Base-by-base conservation (phyloP, 2,888 invertebrate species). In the Troides oblongomaculatus region DNA sequence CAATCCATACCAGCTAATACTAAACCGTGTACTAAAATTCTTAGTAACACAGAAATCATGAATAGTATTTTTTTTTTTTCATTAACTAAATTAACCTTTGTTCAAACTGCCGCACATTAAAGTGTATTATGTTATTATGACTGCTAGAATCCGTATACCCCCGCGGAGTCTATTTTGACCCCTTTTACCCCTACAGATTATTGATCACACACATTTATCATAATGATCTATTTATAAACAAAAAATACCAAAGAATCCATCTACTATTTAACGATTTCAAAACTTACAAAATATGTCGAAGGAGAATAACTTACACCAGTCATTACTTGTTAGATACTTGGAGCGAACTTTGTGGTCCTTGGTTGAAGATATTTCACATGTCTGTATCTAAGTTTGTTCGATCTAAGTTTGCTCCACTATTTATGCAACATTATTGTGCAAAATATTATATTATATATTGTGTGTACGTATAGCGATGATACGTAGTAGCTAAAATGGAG, bases 71-170 rank as follows among this genome's bases (percentile, higher is more conserved):
- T 46, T 14, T 46, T 46, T 30, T 4, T 30, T 30, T 4, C 3
- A 30, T 30, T 30, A 30, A 30, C 30, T 30, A 30, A 30, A 30
- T 30, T 30, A 3, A 30, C 5, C 3, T 30, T 30, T 30, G 30
- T 30, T 30, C 30, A 46, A 2, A 46, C 14, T 46, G 10, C 46
- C 10, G 0, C 10, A 66, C 53, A 61, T 53, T 53, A 6, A n/a
- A 46, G 59, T 60, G 61, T 66, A 50, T 66, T 59, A 59, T 12
- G 50, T 59, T 46, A 50, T 60, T 36, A 66, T 61, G 60, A 60
- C 60, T 66, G 66, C 53, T 59, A 25, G 36, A 43, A 43, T 61
- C 17, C 60, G 60, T 14, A 60, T 14, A 10, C 6, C 57, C 23
- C 14, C 23, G 4, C 2, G 57, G 23, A 23, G 23, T 12, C 23